Evolutionary conservation across 2,888 invertebrate species (phyloP), one percentile per base, ranked within the genome.

Genomic region (Drosophila greeni): DNA sequence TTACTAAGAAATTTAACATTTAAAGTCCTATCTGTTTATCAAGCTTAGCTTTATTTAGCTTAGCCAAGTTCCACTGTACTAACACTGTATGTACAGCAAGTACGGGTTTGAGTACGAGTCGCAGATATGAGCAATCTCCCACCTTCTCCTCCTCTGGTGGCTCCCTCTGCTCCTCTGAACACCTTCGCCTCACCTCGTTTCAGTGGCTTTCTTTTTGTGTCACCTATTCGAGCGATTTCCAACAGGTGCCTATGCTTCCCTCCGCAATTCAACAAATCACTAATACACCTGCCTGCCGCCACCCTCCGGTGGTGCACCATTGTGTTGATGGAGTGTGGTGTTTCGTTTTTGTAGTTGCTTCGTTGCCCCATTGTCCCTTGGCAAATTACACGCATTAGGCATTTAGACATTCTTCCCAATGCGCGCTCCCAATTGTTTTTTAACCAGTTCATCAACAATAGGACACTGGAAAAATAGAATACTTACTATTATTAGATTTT

Each of bases 181-280:
- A 29, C 20, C 42, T 24, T 33, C 26, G 6, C 52, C 14, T 18
- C 23, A 39, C 23, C 51, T 42, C 34, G 18, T 49, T 52, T 72
- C 69, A 74, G 66, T 74, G 78, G 76, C 75, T 77, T 82, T 82
- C 81, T 76, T 79, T 84, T 79, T 82, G 78, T 82, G 79, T 74
- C 78, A 80, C 71, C 31, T 76, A 70, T 69, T 66, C 77, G 71
- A 62, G 64, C 54, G 65, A 61, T 70, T 80, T 75, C 56, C 54
- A 66, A 72, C 77, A 76, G 59, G 64, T 48, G 75, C 59, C 43
- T 9, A 47, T 45, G 29, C 12, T 23, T 14, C 45, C 45, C 45
- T 8, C 29, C 14, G 12, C 48, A 33, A 31, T 36, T 56, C 23
- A 48, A 42, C 24, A 55, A 40, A 55, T n/a, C 39, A 58, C 36